Evolutionary conservation across 2,797 vertebrate genomes (phyloP).

Genomic region (Argya squamiceps): DNA sequence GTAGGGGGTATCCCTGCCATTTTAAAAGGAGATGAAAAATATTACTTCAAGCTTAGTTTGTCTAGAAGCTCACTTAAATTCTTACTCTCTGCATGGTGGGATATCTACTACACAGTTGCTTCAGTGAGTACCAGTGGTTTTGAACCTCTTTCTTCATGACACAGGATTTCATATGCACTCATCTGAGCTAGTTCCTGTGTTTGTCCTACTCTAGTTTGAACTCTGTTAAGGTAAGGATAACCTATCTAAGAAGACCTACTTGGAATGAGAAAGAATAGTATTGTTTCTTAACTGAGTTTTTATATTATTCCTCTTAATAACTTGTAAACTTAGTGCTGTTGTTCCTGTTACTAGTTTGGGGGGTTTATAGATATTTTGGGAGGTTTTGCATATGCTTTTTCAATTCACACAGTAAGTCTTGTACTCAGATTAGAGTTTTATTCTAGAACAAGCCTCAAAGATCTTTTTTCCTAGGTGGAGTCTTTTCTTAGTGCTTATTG

Average conservation of each 20-base stretch:
- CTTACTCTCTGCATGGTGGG: neutral
- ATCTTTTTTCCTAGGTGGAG: neutral
- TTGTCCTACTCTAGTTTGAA: neutral
- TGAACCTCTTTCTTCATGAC: neutral
- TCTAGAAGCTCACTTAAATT: neutral
- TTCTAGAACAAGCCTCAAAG: neutral
- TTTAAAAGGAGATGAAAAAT: neutral
- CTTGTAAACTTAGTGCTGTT: neutral
- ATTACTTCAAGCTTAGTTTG: neutral
- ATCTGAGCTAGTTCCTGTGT: neutral
- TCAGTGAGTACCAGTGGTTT: neutral
- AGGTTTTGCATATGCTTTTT: neutral
- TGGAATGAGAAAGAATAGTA: neutral
- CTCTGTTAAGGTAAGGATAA: neutral
- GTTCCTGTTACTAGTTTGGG: neutral
- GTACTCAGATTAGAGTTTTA: neutral
- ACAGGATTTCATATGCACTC: neutral
- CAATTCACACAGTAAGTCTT: neutral
- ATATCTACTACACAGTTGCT: neutral
- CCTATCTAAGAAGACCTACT: neutral
- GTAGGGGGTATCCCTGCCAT: too few species aligned
- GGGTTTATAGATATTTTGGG: neutral
- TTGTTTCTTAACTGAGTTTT: neutral
- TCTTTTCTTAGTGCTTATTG: neutral
- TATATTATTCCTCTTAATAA: neutral